Conservation (phyloP, 2,797 vertebrate species). For the Rhynchotus rufescens region DNA sequence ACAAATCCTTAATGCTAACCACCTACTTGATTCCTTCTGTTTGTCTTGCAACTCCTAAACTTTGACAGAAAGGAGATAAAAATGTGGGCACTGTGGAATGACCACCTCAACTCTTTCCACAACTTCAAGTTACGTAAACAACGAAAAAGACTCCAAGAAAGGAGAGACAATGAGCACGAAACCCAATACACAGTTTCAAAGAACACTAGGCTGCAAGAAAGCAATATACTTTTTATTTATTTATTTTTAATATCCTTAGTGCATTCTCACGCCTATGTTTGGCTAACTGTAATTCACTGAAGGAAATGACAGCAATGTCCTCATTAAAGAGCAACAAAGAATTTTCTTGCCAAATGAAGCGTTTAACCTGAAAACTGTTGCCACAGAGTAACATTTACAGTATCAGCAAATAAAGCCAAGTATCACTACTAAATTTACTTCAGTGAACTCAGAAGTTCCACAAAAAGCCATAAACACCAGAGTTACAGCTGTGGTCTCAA, state of each 20-base stretch:
- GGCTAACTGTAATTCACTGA: background rate
- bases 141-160: background rate
- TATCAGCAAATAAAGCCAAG: background rate
- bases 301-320: background rate
- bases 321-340: background rate
- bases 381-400: background rate
- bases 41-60: background rate
- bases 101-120: background rate
- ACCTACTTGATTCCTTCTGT: background rate
- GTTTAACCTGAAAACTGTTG: background rate
- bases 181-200: background rate
- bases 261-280: background rate
- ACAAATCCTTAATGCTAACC: background rate
- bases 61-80: background rate
- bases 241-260: background rate
- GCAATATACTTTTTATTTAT: background rate
- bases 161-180: background rate
- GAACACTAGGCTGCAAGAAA: background rate
- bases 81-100: background rate
- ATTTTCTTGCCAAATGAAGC: background rate
- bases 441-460: background rate
- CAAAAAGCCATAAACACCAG: background rate
- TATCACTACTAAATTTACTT: background rate
- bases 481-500: background rate
- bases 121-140: background rate